Evolutionary conservation across 1,140 invertebrate genomes (phyloP).

Genomic region (Drosophila mojavensis): DNA sequence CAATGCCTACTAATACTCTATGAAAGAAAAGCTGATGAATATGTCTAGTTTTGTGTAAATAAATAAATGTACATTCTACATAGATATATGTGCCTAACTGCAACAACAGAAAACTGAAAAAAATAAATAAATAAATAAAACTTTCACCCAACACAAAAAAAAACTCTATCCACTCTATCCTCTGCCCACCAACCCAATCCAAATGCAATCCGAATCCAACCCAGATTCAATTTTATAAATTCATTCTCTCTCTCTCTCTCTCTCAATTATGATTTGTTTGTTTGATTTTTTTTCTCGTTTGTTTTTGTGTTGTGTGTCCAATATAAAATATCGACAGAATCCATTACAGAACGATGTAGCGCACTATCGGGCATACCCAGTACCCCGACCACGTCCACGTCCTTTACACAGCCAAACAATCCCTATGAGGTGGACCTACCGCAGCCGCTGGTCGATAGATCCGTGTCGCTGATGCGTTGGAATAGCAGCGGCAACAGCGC

Average conservation of each 20-base stretch:
- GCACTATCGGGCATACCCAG: slow-evolving; percentile 85
- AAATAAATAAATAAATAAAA: slow-evolving; percentile 30
- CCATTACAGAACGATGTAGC: slow-evolving; percentile 85
- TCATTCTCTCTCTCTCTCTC: neutral
- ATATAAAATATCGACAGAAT: slow-evolving; percentile 79
- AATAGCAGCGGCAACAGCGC: slow-evolving; percentile 53
- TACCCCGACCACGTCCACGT: slow-evolving; percentile 81
- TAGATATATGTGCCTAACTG: slow-evolving; percentile 34
- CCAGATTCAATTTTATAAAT: slow-evolving; percentile 12
- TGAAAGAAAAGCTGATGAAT: slow-evolving; percentile 54
- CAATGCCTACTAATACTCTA: slow-evolving; percentile 57
- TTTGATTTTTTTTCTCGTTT: slow-evolving; percentile 43
- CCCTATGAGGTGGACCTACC: slow-evolving; percentile 85
- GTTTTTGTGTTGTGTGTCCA: slow-evolving; percentile 61
- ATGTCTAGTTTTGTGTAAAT: slow-evolving; percentile 64
- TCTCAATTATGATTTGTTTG: slow-evolving; percentile 36
- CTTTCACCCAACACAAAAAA: slow-evolving; percentile 6
- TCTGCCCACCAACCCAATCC: slow-evolving; percentile 8
- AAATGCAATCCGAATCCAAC: slow-evolving; percentile 1
- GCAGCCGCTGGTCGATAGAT: slow-evolving; percentile 85
- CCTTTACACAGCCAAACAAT: slow-evolving; percentile 67
- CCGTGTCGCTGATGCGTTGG: slow-evolving; percentile 85
- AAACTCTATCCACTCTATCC: neutral
- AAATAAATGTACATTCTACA: neutral
- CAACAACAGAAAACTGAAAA: slow-evolving; percentile 50